Base-by-base conservation (phyloP, 2,888 invertebrate genomes). In the Congeria kusceri region DNA sequence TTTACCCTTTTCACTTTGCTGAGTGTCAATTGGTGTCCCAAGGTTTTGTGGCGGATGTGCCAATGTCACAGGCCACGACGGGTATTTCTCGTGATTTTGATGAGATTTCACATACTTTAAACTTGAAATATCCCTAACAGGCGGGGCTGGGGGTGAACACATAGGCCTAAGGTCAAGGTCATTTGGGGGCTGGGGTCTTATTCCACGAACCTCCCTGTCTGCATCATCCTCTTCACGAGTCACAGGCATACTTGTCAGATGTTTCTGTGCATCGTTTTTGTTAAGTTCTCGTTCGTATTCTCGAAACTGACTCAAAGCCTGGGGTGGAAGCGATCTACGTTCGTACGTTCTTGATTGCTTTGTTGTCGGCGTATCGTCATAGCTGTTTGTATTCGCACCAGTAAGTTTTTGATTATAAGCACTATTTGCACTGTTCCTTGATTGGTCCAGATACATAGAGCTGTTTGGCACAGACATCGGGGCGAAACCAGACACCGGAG, bases 31-130 rank as follows among this genome's bases (percentile, higher is more conserved):
- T 93, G 95, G 95, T 86, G 95, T 75, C 25, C 75, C 74, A 11
- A 82, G 74, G 77, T 83, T 91, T 71, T 95, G 95, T 39, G 95
- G 95, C 46, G 95, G 77, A 67, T 84, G 88, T 66, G 95, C 95
- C 39, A 95, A 95, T 49, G 95, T 95, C 84, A 95, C 96, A 20
- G 96, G 96, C 96, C 96, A 96, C 78, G 96, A 96, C 1, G 96
- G 96, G 91, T 95, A 96, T 91, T 96, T 96, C 92, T 96, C 96
- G 94, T 96, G 96, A 78, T 95, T 96, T 76, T 96, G 95, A 59
- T 96, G 95, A 57, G 78, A 75, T 88, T 95, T 95, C 88, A 95
- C 95, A 86, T 95, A 95, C 92, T 95, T 95, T 91, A 96, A 95
- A 90, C 95, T 95, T 80, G 96, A 95, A 32, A 95, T 95, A 93